Percentiles rank a stretch among this genome's conserved stretches.
phyloP scores from a whole-genome alignment of 2,797 vertebrate genomes.

The Platyrinchus mystaceus region DNA sequence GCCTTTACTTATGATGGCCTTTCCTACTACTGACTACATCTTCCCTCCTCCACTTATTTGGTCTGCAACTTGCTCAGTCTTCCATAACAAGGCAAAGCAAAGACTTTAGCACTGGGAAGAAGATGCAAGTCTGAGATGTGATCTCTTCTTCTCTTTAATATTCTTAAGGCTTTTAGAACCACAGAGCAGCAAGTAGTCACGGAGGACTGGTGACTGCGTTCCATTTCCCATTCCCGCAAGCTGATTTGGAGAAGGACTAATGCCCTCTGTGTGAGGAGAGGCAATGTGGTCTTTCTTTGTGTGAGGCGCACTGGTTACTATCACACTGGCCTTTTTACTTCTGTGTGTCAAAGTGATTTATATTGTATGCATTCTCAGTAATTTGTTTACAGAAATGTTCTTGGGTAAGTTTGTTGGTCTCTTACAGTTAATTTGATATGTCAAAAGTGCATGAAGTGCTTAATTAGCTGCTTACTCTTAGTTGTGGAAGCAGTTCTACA shows the following conservation, averaged over 20 bases:
- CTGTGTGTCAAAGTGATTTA: neutral
- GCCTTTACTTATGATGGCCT: neutral
- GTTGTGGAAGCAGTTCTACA: neutral
- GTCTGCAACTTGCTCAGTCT: neutral
- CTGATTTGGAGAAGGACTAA: neutral
- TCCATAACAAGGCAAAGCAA: neutral
- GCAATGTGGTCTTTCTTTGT: neutral
- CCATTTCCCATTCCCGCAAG: neutral
- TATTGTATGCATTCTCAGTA: neutral
- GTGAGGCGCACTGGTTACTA: neutral
- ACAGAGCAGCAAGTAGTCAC: neutral
- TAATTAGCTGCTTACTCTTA: neutral
- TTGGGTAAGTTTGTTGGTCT: neutral
- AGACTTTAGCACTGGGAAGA: neutral
- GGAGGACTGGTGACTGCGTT: neutral
- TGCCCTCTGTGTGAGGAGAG: neutral
- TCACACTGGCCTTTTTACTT: neutral
- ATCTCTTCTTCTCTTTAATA: neutral
- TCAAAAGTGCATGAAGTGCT: neutral
- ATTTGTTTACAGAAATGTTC: neutral
- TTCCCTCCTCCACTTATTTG: neutral
- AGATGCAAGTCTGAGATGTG: rapidly evolving
- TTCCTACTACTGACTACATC: neutral
- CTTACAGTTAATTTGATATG: neutral
- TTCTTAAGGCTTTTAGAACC: neutral